Conservation (phyloP, 2,797 vertebrate genomes). For the Psittacula echo region DNA sequence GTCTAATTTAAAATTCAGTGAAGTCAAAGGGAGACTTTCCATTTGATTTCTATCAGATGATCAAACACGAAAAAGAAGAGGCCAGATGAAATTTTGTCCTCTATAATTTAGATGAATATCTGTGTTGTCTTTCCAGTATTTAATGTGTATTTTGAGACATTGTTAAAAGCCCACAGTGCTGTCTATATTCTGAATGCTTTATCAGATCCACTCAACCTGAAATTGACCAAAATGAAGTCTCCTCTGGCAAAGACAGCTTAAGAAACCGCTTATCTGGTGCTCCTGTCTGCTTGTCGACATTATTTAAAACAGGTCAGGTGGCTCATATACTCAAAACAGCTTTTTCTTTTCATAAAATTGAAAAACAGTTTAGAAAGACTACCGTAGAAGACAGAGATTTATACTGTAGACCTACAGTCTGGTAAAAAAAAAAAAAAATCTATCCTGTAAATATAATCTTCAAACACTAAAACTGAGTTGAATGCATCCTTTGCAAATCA, state of each 20-base stretch:
- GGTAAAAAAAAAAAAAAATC: not conserved
- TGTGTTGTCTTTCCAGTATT: not conserved
- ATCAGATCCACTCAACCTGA: not conserved
- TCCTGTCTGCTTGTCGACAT: not conserved
- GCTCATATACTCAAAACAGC: not conserved
- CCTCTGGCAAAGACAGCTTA: not conserved
- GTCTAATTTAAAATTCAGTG: not conserved
- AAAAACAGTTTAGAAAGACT: not conserved
- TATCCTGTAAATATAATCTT: not conserved
- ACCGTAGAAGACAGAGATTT: not conserved
- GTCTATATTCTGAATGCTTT: not conserved
- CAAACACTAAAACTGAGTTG: not conserved
- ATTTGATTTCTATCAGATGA: not conserved
- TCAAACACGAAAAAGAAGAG: not conserved
- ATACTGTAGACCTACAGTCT: not conserved
- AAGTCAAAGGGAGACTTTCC: not conserved
- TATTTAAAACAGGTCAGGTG: not conserved
- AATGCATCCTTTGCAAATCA: not conserved
- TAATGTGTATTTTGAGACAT: not conserved
- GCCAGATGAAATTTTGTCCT: not conserved
- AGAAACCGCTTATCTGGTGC: not conserved
- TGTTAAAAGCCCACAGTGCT: not conserved
- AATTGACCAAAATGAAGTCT: not conserved
- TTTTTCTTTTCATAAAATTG: not conserved
- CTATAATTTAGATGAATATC: not conserved